Evolutionary conservation across 1,140 invertebrate genomes (phyloP).

Genomic region (Vanessa tameamea): DNA sequence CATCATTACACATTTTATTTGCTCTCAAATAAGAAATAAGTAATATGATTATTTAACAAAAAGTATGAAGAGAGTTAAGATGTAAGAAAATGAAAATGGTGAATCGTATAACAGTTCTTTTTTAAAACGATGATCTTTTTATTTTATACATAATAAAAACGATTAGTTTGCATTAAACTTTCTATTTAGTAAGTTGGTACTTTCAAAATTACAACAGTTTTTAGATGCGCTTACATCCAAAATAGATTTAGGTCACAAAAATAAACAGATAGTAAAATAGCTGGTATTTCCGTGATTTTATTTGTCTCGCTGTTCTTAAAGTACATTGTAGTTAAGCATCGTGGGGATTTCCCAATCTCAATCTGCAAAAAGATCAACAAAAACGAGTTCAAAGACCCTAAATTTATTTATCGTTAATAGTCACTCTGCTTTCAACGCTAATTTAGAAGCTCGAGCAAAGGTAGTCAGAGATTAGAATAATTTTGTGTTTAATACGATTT

Average conservation of each 20-base stretch:
- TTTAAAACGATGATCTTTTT: too few relatives aligned
- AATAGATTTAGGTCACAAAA: constrained; percentile 2
- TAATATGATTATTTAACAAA: too few relatives aligned
- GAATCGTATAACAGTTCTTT: too few relatives aligned
- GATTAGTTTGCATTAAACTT: background rate
- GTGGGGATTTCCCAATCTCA: constrained; percentile 51
- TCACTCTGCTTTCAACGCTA: background rate
- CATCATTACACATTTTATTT: too few relatives aligned
- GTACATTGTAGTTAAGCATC: constrained; percentile 43
- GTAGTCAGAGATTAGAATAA: background rate
- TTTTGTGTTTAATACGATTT: too few relatives aligned
- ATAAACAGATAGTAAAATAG: background rate
- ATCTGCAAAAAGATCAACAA: constrained; percentile 47
- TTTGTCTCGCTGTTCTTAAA: constrained; percentile 39
- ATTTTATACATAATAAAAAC: too few relatives aligned
- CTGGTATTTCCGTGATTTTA: background rate
- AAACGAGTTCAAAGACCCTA: constrained; percentile 45
- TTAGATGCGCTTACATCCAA: background rate
- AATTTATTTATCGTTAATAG: constrained; percentile 11
- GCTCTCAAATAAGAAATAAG: too few relatives aligned
- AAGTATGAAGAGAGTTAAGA: too few relatives aligned
- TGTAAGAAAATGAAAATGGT: too few relatives aligned
- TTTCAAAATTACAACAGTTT: background rate
- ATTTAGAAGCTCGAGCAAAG: background rate
- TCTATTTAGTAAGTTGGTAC: background rate